These are phyloP conservation scores for Ganaspis brasiliensis DNA, from an alignment of 2,888 invertebrate species.

Conservation along the genomic window DNA sequence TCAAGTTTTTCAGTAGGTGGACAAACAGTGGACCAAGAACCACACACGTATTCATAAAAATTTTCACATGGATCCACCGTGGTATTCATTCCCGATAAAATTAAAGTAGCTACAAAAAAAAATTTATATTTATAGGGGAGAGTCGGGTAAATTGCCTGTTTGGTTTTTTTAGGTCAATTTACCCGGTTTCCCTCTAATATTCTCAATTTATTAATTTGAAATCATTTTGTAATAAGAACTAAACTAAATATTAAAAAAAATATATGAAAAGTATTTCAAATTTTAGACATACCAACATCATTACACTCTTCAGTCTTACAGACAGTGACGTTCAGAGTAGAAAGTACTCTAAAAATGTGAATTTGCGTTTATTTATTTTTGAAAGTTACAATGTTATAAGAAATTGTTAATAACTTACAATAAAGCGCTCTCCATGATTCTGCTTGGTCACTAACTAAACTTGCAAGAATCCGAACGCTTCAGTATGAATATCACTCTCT, in stretches of 20 bases:
- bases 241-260: neutral
- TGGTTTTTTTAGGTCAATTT: too few relatives aligned
- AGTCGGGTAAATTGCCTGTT: too few relatives aligned
- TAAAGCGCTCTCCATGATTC: slow-evolving; percentile 7
- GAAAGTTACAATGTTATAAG: neutral
- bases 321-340: slow-evolving; percentile 1
- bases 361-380: neutral
- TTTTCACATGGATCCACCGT: slow-evolving; percentile 51
- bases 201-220: too few relatives aligned
- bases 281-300: slow-evolving; percentile 33
- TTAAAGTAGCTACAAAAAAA: slow-evolving; percentile 40
- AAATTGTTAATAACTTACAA: slow-evolving; percentile 4
- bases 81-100: slow-evolving; percentile 47
- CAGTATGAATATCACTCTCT: neutral
- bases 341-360: neutral
- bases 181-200: too few relatives aligned
- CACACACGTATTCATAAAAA: slow-evolving; percentile 42
- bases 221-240: neutral
- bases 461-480: neutral
- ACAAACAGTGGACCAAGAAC: slow-evolving; percentile 49
- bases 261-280: too few relatives aligned
- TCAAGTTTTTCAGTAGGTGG: slow-evolving; percentile 33
- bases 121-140: neutral
- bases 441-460: neutral
- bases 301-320: slow-evolving; percentile 33